Conservation (phyloP, 2,113 vertebrate genomes). For the Dolichallabes microphthalmus region DNA sequence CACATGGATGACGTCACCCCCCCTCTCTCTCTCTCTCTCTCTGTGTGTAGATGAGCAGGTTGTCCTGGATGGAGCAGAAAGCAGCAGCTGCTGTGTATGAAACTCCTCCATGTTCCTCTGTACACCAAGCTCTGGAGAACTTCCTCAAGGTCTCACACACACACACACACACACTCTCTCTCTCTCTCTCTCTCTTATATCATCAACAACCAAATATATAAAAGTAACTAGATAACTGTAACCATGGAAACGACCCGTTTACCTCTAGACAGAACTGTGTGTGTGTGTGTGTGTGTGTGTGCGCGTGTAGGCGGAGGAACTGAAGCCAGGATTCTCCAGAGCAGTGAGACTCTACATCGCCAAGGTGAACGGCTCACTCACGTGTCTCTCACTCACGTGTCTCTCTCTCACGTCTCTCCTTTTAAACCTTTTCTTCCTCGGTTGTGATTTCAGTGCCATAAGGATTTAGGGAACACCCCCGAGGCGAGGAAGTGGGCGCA, state of each 20-base stretch:
- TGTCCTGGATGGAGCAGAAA: constrained; percentile 87
- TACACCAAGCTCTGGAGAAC: constrained; percentile 85
- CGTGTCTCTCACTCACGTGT: not conserved
- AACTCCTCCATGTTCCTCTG: constrained; percentile 73
- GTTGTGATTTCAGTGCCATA: constrained; percentile 80
- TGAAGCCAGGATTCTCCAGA: constrained; percentile 87
- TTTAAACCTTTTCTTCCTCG: not conserved
- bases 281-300: constrained; percentile 9
- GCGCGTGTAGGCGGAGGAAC: constrained; percentile 83
- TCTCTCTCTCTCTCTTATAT: not conserved
- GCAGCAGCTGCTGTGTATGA: constrained; percentile 81
- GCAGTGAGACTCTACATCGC: constrained; percentile 85
- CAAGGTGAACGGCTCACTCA: constrained; percentile 68
- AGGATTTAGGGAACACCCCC: constrained; percentile 79
- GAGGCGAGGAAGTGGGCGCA: constrained; percentile 79
- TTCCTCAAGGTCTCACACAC: constrained; percentile 77
- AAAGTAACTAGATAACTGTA: not conserved
- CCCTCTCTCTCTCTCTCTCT: not conserved
- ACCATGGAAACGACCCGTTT: not conserved
- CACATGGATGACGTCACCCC: not conserved
- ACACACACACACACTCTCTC: not conserved
- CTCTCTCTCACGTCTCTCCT: not conserved
- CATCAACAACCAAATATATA: not conserved
- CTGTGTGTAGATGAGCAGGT: constrained; percentile 76
- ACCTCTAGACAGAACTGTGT: not conserved